Evolutionary conservation across 2,888 invertebrate species (phyloP).

Genomic region (Aplocera efformata): DNA sequence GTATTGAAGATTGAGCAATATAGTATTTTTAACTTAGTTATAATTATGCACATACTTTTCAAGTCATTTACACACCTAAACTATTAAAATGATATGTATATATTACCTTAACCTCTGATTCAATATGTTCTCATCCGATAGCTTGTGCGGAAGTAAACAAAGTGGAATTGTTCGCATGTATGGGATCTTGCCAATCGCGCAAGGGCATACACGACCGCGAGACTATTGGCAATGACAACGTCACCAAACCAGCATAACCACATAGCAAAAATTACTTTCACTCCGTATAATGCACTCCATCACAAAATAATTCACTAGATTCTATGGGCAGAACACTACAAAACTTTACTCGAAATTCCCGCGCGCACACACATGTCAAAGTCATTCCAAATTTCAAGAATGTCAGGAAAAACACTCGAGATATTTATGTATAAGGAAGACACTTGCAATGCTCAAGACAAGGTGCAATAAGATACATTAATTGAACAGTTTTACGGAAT

Average conservation of each 20-base stretch:
- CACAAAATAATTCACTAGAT: constrained; percentile 31
- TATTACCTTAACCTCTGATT: constrained; percentile 22
- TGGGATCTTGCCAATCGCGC: constrained; percentile 62
- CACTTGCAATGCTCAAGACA: constrained; percentile 19
- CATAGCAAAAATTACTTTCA: constrained; percentile 64
- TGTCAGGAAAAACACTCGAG: constrained; percentile 35
- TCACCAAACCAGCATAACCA: constrained; percentile 47
- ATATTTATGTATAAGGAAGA: constrained; percentile 13
- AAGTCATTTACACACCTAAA: no score
- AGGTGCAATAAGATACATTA: constrained; percentile 4
- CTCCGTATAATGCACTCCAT: constrained; percentile 36
- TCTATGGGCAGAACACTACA: constrained; percentile 21
- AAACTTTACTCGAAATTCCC: constrained; percentile 54
- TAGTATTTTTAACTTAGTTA: no score
- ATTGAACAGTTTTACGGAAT: constrained; percentile 1
- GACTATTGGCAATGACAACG: constrained; percentile 45
- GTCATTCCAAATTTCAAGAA: constrained; percentile 42
- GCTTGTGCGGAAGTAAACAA: constrained; percentile 46
- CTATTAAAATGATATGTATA: no score
- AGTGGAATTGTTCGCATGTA: constrained; percentile 49
- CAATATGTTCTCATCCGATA: constrained; percentile 18
- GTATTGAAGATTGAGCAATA: no score
- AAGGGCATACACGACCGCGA: constrained; percentile 44
- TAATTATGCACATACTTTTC: no score
- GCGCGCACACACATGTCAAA: constrained; percentile 60